These are phyloP conservation scores for Polydrusus pterygomalis DNA, from an alignment of 2,888 invertebrate genomes.

Conservation along the genomic window DNA sequence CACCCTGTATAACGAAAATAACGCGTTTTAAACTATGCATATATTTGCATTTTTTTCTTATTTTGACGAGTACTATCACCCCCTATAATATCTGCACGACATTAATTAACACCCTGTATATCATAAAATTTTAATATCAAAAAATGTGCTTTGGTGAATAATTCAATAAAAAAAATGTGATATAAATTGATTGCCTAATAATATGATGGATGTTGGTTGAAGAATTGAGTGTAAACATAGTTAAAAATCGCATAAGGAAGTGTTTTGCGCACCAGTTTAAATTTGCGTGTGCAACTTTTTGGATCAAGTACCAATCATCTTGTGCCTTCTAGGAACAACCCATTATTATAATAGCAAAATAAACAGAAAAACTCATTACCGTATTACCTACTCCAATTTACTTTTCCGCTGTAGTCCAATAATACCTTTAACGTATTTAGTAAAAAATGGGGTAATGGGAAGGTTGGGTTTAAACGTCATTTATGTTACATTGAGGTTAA, in stretches of 20 bases:
- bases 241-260: constrained; percentile 45
- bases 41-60: too few relatives aligned
- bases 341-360: constrained; percentile 49
- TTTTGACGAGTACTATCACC: too few relatives aligned
- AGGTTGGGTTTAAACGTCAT: constrained; percentile 39
- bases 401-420: constrained; percentile 37
- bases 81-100: too few relatives aligned
- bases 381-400: constrained; percentile 49
- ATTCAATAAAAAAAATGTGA: too few relatives aligned
- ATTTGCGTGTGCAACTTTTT: constrained; percentile 51
- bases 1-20: too few relatives aligned
- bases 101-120: too few relatives aligned
- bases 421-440: constrained; percentile 22
- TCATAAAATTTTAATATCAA: too few relatives aligned
- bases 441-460: constrained; percentile 28
- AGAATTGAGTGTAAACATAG: constrained; percentile 37
- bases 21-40: too few relatives aligned
- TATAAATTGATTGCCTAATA: too few relatives aligned
- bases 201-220: neutral
- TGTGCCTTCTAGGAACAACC: constrained; percentile 41
- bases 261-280: constrained; percentile 48
- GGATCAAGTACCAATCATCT: constrained; percentile 48
- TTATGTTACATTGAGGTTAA: constrained; percentile 23
- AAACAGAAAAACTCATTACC: constrained; percentile 41
- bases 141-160: too few relatives aligned